Conservation (phyloP, 2,888 invertebrate genomes). For the Acleris sparsana region DNA sequence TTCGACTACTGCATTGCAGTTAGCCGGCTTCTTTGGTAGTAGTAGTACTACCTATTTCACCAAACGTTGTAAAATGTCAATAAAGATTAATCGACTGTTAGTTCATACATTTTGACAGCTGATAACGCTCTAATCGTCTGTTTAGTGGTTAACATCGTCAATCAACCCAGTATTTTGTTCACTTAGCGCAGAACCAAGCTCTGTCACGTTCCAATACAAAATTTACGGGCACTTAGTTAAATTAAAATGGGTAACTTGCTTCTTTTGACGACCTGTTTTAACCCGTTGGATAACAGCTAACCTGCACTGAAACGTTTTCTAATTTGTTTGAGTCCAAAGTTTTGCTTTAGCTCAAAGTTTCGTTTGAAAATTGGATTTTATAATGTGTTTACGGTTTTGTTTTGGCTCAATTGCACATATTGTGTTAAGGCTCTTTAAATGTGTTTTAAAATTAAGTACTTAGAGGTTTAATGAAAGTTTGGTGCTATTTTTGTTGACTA, state of each 20-base stretch:
- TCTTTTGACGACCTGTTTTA: conserved; percentile 24
- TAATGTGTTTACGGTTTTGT: conserved; percentile 10
- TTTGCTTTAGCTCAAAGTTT: conserved; percentile 16
- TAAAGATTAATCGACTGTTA: too few relatives aligned
- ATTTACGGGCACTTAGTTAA: conserved; percentile 35
- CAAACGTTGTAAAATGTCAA: too few relatives aligned
- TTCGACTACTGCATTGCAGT: too few relatives aligned
- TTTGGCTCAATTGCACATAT: neutral
- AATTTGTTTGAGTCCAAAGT: conserved; percentile 31
- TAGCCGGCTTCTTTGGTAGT: too few relatives aligned
- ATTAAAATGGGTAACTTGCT: conserved; percentile 27
- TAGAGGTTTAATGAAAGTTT: too few relatives aligned
- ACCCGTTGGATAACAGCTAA: neutral
- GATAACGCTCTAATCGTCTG: too few relatives aligned
- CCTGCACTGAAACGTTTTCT: conserved; percentile 16
- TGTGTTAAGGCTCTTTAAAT: too few relatives aligned
- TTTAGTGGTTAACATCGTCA: neutral
- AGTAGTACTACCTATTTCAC: too few relatives aligned
- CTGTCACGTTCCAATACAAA: conserved; percentile 31
- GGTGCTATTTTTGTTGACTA: too few relatives aligned
- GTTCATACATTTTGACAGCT: too few relatives aligned
- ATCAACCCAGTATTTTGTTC: neutral
- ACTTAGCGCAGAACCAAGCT: neutral
- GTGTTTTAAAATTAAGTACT: too few relatives aligned
- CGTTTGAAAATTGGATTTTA: conserved; percentile 18